These are phyloP conservation scores for Carlito syrichta DNA, from an alignment of 2,113 vertebrate species.

Conservation along the genomic window DNA sequence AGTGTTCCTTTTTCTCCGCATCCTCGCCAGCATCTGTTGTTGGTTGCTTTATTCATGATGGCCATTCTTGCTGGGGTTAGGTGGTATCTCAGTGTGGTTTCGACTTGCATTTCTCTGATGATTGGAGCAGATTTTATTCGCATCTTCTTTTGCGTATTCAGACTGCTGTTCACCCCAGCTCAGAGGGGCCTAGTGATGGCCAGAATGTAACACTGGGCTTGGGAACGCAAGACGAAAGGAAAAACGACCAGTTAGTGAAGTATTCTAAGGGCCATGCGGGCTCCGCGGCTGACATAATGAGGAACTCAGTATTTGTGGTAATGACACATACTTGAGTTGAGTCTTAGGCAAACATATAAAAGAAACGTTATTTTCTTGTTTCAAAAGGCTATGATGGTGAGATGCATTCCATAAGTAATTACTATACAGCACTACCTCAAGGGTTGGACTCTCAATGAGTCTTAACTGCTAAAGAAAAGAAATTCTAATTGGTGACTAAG, in stretches of 20 bases:
- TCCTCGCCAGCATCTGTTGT: too few relatives aligned
- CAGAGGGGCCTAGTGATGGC: background rate
- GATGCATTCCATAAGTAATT: background rate
- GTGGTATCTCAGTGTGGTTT: too few relatives aligned
- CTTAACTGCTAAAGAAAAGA: conserved; percentile 34
- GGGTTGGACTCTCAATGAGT: background rate
- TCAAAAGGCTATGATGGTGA: background rate
- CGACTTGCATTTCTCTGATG: too few relatives aligned
- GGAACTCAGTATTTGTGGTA: background rate
- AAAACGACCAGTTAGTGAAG: background rate
- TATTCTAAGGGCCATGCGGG: background rate
- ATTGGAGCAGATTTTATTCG: background rate
- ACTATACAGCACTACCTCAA: background rate
- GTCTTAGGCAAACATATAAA: conserved; percentile 35
- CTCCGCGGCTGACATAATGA: background rate
- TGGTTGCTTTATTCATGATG: too few relatives aligned
- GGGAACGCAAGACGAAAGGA: background rate
- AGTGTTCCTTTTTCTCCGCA: too few relatives aligned
- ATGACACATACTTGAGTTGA: background rate
- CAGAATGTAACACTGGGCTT: background rate
- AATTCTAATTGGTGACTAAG: conserved; percentile 30
- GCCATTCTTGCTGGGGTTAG: too few relatives aligned
- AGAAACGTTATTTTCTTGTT: conserved; percentile 19
- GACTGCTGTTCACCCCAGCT: background rate
- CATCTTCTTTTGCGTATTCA: background rate